Evolutionary conservation across 2,888 invertebrate genomes (phyloP), one percentile per base, ranked within the genome.

Genomic region (Papilio demoleus): DNA sequence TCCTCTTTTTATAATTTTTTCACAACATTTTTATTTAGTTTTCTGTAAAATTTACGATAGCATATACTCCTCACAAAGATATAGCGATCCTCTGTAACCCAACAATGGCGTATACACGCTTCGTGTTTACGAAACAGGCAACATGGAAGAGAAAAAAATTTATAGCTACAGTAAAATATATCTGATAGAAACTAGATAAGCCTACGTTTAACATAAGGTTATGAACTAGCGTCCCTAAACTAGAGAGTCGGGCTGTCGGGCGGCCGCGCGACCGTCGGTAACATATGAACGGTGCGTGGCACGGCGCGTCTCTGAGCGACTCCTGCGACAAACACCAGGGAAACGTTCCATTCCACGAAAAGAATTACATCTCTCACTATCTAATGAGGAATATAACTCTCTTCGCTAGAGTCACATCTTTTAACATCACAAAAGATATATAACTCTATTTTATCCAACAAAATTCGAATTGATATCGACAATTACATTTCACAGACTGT

Each of bases 1-100:
- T 47, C 47, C 12, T 47, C 22, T 92, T 47, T 92, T 92, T 91
- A 90, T 90, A 90, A 89, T 91, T 92, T 90, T 92, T 92, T 90
- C 91, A 91, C 91, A 92, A 92, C 91, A 90, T 92, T 91, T 92
- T 92, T 88, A 87, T 86, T 89, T 90, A 84, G 81, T 92, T 92
- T 92, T 92, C 90, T 92, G 92, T 92, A 92, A 92, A 92, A 92
- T 92, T 91, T 92, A 92, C 91, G 91, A 90, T 92, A 92, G 89
- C 91, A 91, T 92, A 91, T 90, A 90, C 88, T 92, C 88, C 85
- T 92, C 92, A 90, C 92, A 92, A 90, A n/a, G n/a, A 91, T 86
- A 87, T 88, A 87, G 79, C 82, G 79, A 79, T 85, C 81, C 31
- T 81, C 82, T 85, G 81, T 85, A 84, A 85, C 85, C 87, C 83